These are phyloP conservation scores for Solenopsis invicta DNA, from an alignment of 1,140 invertebrate species.

Conservation along the genomic window DNA sequence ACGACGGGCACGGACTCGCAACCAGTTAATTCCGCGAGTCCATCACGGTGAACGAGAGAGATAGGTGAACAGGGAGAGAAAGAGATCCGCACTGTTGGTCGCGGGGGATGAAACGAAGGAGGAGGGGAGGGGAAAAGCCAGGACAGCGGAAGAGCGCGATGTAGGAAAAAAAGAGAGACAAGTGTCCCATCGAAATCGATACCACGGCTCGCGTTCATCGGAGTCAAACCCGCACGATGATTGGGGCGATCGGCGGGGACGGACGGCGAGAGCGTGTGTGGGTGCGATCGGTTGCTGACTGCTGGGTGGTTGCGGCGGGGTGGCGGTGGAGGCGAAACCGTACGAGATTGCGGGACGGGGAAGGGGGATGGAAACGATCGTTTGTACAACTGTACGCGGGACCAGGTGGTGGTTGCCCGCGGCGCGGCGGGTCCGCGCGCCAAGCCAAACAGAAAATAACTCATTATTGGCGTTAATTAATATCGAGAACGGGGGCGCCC, in stretches of 20 bases:
- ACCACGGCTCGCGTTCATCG: constrained; percentile 62
- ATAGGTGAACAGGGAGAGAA: not conserved
- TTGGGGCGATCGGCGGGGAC: constrained; percentile 38
- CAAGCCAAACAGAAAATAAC: constrained; percentile 76
- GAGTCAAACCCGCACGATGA: constrained; percentile 58
- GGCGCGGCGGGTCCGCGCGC: constrained; percentile 25
- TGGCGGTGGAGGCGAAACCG: not conserved
- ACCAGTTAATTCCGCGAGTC: constrained; percentile 50
- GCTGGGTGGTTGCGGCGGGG: not conserved
- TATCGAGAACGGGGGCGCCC: constrained; percentile 71
- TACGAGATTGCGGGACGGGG: constrained; percentile 24
- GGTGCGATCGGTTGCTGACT: constrained; percentile 33
- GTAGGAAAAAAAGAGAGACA: constrained; percentile 58
- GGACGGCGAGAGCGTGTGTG: not conserved
- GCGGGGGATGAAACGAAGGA: not conserved
- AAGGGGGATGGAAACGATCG: constrained; percentile 23
- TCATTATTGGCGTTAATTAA: constrained; percentile 80
- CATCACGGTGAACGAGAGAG: constrained; percentile 31
- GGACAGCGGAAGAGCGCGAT: not conserved
- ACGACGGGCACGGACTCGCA: constrained; percentile 11
- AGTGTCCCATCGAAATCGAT: constrained; percentile 72
- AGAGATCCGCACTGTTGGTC: not conserved
- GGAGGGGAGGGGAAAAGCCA: not conserved
- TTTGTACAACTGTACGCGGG: constrained; percentile 58
- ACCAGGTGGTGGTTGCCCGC: constrained; percentile 38